A percentile compares a stretch with the other conserved stretches of the same genome.
These are phyloP conservation scores for Enhydra lutris DNA, from an alignment of 2,113 vertebrate genomes.

Conservation along the genomic window DNA sequence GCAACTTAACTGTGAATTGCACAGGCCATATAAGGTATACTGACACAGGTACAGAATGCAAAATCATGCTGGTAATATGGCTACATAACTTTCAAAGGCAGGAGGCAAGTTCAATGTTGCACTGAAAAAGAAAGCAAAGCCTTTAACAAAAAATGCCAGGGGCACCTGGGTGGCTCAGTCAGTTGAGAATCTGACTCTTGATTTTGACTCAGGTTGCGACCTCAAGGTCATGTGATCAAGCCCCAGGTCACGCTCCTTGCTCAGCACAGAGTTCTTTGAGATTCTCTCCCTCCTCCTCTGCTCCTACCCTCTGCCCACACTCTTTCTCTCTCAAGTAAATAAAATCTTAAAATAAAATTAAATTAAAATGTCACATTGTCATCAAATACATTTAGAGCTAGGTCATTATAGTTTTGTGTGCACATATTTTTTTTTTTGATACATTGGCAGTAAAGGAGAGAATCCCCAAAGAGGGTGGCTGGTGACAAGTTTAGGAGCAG, in stretches of 20 bases:
- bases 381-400: neutral
- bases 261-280: neutral
- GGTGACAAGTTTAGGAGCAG: neutral
- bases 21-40: neutral
- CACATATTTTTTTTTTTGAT: neutral
- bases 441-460: neutral
- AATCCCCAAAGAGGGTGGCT: neutral
- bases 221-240: neutral
- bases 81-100: neutral
- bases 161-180: neutral
- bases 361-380: neutral
- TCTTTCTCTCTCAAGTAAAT: neutral
- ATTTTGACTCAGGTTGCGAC: neutral
- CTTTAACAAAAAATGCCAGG: neutral
- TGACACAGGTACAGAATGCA: neutral
- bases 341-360: neutral
- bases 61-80: neutral
- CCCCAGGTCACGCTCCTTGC: neutral
- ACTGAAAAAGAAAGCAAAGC: neutral
- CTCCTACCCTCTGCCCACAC: neutral
- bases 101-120: neutral
- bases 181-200: neutral
- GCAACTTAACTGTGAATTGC: neutral
- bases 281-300: neutral
- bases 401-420: neutral